phyloP scores from a whole-genome alignment of 2,797 vertebrate species.

The Coregonus ussuriensis region DNA sequence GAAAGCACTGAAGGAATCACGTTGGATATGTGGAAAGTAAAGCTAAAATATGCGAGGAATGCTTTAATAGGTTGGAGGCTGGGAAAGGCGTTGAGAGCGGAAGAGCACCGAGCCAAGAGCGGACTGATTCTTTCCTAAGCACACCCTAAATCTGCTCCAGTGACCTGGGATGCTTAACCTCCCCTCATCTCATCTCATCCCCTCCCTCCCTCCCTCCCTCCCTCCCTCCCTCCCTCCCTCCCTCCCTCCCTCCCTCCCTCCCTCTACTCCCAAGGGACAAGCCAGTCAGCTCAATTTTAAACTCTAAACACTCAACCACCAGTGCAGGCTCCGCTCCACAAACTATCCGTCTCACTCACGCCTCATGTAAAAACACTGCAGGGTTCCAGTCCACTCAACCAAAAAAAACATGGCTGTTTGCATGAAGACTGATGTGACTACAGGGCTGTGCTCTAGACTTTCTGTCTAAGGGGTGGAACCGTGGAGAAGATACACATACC shows the following conservation, averaged over 20 bases:
- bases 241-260: conserved; percentile 1
- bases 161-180: conserved; percentile 35
- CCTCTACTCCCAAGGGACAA: conserved; percentile 32
- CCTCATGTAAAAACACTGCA: conserved; percentile 17
- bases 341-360: conserved; percentile 15
- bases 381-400: conserved; percentile 28
- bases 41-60: conserved; percentile 67
- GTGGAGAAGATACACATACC: not conserved
- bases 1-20: conserved; percentile 45
- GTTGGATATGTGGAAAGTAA: conserved; percentile 52
- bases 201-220: not conserved
- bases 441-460: not conserved
- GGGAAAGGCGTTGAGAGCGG: conserved; percentile 46
- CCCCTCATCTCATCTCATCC: conserved; percentile 9
- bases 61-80: conserved; percentile 34
- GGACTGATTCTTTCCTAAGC: conserved; percentile 37
- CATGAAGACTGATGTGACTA: not conserved
- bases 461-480: not conserved
- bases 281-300: conserved; percentile 31
- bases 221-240: not conserved
- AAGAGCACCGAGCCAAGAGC: conserved; percentile 51
- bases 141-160: conserved; percentile 32
- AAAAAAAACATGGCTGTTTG: conserved; percentile 26
- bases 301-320: conserved; percentile 36
- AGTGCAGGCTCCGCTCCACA: not conserved